Conservation (phyloP, 2,888 invertebrate genomes). For the Mesochorus sp. region DNA sequence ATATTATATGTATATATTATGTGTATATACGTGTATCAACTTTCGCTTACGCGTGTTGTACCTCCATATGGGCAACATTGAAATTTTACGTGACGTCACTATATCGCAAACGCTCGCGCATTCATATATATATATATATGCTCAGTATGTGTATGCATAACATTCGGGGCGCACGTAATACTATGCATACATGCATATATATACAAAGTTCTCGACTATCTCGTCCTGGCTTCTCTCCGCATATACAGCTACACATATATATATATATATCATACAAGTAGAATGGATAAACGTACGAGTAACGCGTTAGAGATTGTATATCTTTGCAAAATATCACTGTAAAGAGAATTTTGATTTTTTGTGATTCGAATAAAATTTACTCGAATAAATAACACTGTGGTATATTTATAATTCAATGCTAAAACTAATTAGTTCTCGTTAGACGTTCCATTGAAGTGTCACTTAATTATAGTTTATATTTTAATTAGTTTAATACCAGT, state of each 20-base stretch:
- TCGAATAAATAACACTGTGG: background rate
- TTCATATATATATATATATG: background rate
- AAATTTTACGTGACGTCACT: constrained; percentile 17
- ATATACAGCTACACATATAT: too few species aligned
- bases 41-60: background rate
- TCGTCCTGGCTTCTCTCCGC: background rate
- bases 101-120: background rate
- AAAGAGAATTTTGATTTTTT: background rate
- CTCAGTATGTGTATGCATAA: too few species aligned
- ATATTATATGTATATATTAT: too few species aligned
- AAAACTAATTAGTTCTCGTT: too few species aligned
- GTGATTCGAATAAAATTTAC: background rate
- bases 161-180: too few species aligned
- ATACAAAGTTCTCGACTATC: background rate
- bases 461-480: too few species aligned
- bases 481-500: too few species aligned
- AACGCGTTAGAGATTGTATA: constrained; percentile 37
- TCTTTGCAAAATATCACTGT: constrained; percentile 19
- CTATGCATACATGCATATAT: background rate
- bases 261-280: background rate
- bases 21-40: constrained; percentile 3
- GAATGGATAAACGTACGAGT: constrained; percentile 42
- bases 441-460: too few species aligned
- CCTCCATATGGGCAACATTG: constrained; percentile 1
- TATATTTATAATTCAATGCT: too few species aligned